These are phyloP conservation scores for Probaryconus sp. DNA, from an alignment of 1,140 invertebrate species.

Conservation along the genomic window DNA sequence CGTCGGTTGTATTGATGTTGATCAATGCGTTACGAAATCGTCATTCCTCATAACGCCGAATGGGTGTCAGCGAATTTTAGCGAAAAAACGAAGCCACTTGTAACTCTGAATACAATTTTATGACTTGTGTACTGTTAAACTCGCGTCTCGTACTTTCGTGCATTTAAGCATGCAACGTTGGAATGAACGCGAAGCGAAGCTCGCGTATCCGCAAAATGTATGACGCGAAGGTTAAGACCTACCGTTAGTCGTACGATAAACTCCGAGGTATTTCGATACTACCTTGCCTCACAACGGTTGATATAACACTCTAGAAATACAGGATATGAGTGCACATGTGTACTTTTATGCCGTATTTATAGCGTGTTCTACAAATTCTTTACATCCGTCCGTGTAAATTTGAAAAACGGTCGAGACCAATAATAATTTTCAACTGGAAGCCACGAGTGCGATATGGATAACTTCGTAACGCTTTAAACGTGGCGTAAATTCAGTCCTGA, in stretches of 20 bases:
- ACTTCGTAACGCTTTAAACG: not conserved
- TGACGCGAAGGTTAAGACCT: slow-evolving; percentile 62
- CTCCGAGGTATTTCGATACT: slow-evolving; percentile 54
- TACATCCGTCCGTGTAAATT: slow-evolving; percentile 12
- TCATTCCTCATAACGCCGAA: slow-evolving; percentile 23
- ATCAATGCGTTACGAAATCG: slow-evolving; percentile 34
- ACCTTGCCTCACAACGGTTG: slow-evolving; percentile 38
- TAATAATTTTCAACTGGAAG: not conserved
- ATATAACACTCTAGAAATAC: slow-evolving; percentile 54
- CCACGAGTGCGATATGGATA: not conserved
- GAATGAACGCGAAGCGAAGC: slow-evolving; percentile 35
- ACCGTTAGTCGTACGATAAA: slow-evolving; percentile 61
- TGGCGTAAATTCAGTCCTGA: too few species aligned
- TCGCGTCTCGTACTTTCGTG: slow-evolving; percentile 29
- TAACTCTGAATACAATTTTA: slow-evolving; percentile 18
- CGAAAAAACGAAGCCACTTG: slow-evolving; percentile 27
- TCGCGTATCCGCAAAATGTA: slow-evolving; percentile 56
- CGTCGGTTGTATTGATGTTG: slow-evolving; percentile 23
- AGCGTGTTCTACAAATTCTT: slow-evolving; percentile 39
- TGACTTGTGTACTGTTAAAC: slow-evolving; percentile 44
- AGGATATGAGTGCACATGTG: slow-evolving; percentile 39
- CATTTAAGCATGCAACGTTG: slow-evolving; percentile 32
- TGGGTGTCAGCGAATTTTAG: slow-evolving; percentile 19
- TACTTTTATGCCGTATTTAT: slow-evolving; percentile 21
- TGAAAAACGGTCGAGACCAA: slow-evolving; percentile 19